Conservation (phyloP, 2,888 invertebrate species). For the Euphydryas editha region DNA sequence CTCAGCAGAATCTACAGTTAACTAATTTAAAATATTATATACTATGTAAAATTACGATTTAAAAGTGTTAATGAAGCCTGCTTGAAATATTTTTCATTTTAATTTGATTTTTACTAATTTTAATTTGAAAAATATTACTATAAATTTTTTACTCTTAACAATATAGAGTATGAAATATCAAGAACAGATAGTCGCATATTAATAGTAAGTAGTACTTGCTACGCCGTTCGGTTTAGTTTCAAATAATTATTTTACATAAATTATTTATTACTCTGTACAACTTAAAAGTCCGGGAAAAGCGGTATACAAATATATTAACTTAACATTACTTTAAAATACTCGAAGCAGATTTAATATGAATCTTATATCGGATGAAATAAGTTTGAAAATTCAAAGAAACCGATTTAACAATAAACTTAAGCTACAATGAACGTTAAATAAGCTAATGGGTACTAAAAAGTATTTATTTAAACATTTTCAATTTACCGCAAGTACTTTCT, state of each 20-base stretch:
- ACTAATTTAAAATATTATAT: no score
- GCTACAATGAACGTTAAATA: slow-evolving; percentile 33
- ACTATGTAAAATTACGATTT: no score
- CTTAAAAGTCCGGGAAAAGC: slow-evolving; percentile 40
- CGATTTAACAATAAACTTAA: slow-evolving; percentile 20
- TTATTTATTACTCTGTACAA: slow-evolving; percentile 31
- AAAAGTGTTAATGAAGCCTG: no score
- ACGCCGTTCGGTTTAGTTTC: no score
- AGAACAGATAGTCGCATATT: no score
- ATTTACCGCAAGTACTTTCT: slow-evolving; percentile 21
- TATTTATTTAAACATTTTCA: slow-evolving; percentile 32
- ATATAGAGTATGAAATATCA: no score
- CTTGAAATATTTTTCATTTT: no score
- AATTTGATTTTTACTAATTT: no score
- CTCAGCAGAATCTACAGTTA: no score
- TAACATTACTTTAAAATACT: neutral
- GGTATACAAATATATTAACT: slow-evolving; percentile 34
- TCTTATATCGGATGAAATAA: slow-evolving; percentile 16
- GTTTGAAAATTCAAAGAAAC: slow-evolving; percentile 13
- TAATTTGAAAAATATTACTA: no score
- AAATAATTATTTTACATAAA: slow-evolving; percentile 14
- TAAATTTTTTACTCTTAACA: no score
- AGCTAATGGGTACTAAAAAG: slow-evolving; percentile 33
- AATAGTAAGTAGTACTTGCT: no score
- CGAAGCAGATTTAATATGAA: slow-evolving; percentile 4